These are phyloP conservation scores for Gephyroberyx darwinii DNA, from an alignment of 2,797 vertebrate genomes.

Conservation along the genomic window DNA sequence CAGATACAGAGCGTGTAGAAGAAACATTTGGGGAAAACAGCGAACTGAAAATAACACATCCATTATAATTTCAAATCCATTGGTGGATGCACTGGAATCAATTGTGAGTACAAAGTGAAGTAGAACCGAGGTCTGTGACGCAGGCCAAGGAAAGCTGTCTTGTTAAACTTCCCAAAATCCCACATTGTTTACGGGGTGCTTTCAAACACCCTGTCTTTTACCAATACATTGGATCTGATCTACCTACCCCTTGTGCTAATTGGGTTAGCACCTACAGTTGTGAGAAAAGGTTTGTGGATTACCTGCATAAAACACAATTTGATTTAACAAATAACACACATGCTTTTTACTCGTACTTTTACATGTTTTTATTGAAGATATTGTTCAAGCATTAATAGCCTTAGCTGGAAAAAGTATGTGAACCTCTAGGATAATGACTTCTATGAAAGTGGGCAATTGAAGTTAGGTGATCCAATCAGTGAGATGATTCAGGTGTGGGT, in stretches of 20 bases:
- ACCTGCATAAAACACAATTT: no score
- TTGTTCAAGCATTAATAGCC: no score
- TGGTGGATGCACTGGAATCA: constrained; percentile 53
- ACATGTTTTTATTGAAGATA: no score
- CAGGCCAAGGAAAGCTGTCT: constrained; percentile 6
- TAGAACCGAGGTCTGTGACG: constrained; percentile 20
- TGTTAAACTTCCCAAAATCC: not conserved
- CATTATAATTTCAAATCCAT: constrained; percentile 30
- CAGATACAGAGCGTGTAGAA: constrained; percentile 26
- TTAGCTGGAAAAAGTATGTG: no score
- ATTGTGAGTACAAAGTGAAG: constrained; percentile 45
- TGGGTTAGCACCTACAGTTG: not conserved
- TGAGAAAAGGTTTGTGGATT: no score
- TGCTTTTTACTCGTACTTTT: no score
- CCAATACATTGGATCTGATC: constrained; percentile 24
- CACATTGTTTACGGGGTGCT: constrained; percentile 25
- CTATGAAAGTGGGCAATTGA: no score
- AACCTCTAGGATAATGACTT: no score
- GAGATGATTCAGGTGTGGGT: no score
- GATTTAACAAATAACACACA: no score
- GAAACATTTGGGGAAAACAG: constrained; percentile 32
- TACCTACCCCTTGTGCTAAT: no score
- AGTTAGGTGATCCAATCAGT: no score
- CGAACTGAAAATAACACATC: constrained; percentile 35
- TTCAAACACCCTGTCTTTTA: constrained; percentile 6